Conservation (phyloP, 2,888 invertebrate genomes). For the Pyrgus malvae region DNA sequence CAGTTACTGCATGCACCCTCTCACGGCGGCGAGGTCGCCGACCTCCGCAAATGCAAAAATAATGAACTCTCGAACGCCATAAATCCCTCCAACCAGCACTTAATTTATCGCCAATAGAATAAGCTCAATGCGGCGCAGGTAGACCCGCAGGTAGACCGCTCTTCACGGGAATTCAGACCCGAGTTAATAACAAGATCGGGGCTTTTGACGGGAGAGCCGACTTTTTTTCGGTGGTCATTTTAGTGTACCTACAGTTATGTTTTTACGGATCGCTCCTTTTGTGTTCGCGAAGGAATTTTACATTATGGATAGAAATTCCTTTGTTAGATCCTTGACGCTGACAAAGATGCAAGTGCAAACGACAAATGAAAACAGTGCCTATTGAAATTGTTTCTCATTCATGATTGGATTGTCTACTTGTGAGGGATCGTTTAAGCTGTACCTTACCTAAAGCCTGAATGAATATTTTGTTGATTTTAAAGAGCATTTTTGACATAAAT, state of each 20-base stretch:
- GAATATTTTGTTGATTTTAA: no score
- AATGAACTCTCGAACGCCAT: constrained; percentile 53
- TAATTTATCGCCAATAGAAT: constrained; percentile 69
- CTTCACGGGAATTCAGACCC: constrained; percentile 60
- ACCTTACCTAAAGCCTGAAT: no score
- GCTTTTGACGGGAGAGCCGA: constrained; percentile 38
- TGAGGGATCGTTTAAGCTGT: no score
- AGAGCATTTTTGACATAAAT: no score
- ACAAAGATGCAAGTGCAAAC: constrained; percentile 8
- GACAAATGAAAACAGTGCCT: background rate
- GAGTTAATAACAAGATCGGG: constrained; percentile 46
- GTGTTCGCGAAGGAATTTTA: constrained; percentile 60
- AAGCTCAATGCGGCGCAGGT: constrained; percentile 65
- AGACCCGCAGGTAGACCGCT: constrained; percentile 61
- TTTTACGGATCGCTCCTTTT: constrained; percentile 50
- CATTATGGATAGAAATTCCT: constrained; percentile 44
- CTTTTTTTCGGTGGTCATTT: constrained; percentile 68
- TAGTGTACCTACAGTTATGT: constrained; percentile 62
- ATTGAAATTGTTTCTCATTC: constrained; percentile 14
- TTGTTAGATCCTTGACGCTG: constrained; percentile 25
- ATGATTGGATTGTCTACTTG: background rate
- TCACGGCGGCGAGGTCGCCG: constrained; percentile 42
- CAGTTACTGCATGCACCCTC: constrained; percentile 37
- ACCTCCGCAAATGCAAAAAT: constrained; percentile 58
- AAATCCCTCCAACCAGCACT: constrained; percentile 51